Evolutionary conservation across 2,888 invertebrate species (phyloP).

Genomic region (Aphrophora alni): DNA sequence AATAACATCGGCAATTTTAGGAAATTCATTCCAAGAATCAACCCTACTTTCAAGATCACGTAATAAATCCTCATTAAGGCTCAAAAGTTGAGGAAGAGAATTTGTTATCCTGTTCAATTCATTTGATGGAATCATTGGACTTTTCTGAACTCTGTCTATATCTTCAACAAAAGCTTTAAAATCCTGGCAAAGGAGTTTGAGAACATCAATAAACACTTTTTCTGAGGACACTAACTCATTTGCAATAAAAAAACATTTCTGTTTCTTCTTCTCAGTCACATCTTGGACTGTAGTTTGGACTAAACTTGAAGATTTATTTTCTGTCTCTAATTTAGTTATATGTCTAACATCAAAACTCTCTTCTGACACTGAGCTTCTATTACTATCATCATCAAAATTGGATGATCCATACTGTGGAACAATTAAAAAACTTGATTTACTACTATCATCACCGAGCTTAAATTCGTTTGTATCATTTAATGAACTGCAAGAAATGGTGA

Average conservation of each 20-base stretch:
- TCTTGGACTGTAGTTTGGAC: slow-evolving; percentile 41
- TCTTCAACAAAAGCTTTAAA: slow-evolving; percentile 58
- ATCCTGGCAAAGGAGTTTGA: slow-evolving; percentile 61
- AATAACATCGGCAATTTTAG: slow-evolving; percentile 63
- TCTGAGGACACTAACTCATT: slow-evolving; percentile 64
- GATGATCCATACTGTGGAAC: neutral
- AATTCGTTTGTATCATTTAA: neutral
- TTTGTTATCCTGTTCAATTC: slow-evolving; percentile 60
- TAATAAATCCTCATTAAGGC: slow-evolving; percentile 62
- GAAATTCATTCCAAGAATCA: slow-evolving; percentile 58
- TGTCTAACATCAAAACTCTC: slow-evolving; percentile 46
- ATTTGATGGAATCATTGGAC: slow-evolving; percentile 57
- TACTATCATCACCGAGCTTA: neutral
- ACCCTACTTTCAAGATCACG: slow-evolving; percentile 60
- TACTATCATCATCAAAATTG: slow-evolving; percentile 35
- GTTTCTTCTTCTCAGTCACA: slow-evolving; percentile 48
- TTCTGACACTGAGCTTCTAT: slow-evolving; percentile 43
- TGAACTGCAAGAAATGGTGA: neutral
- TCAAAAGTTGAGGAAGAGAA: slow-evolving; percentile 61
- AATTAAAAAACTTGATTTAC: neutral
- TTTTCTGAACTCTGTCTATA: slow-evolving; percentile 51
- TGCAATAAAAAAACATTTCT: slow-evolving; percentile 61
- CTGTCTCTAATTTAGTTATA: slow-evolving; percentile 9
- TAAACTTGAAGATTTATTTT: slow-evolving; percentile 38
- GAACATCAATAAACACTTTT: slow-evolving; percentile 62